Evolutionary conservation across 2,113 vertebrate genomes (phyloP).

Genomic region (Corythornis madagascariensis): DNA sequence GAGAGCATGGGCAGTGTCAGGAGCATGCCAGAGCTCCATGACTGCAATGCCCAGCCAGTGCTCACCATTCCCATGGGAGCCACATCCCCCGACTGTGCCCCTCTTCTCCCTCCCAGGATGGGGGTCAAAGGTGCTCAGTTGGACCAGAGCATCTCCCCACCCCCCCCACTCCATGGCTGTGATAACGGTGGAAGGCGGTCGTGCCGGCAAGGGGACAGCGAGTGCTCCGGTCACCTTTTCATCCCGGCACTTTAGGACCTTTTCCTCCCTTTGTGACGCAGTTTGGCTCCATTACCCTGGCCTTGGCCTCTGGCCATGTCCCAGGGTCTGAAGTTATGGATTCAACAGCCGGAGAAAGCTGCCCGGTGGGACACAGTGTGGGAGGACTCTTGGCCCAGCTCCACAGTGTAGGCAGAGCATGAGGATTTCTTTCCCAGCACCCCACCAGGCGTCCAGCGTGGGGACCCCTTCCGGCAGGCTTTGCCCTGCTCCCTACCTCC

Average conservation of each 20-base stretch:
- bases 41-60: neutral
- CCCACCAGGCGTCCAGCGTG: neutral
- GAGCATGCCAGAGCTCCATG: neutral
- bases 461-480: neutral
- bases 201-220: neutral
- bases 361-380: constrained; percentile 9
- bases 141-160: neutral
- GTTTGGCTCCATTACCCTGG: constrained; percentile 20
- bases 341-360: constrained; percentile 54
- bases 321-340: constrained; percentile 60
- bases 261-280: constrained; percentile 69
- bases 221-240: constrained; percentile 44
- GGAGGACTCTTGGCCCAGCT: constrained; percentile 49
- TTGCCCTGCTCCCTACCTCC: neutral
- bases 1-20: neutral
- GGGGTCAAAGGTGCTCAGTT: neutral
- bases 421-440: constrained; percentile 32
- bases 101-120: neutral
- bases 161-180: fast-evolving
- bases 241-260: constrained; percentile 41
- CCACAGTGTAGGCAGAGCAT: constrained; percentile 47
- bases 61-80: neutral
- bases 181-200: fast-evolving
- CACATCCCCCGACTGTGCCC: fast-evolving
- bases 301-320: constrained; percentile 33